phyloP scores from a whole-genome alignment of 2,888 invertebrate species.

The Rhamphomyia laevipes region DNA sequence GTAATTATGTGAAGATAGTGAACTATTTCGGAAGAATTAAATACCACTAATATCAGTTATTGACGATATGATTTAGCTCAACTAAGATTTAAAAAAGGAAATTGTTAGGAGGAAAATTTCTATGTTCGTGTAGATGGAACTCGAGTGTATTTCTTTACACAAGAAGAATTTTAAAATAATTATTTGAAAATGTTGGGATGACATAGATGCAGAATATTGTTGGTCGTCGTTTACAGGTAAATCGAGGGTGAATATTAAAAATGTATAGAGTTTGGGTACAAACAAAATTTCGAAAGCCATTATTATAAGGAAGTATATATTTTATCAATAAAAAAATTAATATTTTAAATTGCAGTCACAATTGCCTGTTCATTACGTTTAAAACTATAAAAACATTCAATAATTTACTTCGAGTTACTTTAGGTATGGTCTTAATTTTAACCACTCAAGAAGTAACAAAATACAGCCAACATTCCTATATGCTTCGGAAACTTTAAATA shows the following conservation, averaged over 20 bases:
- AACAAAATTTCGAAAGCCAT: slow-evolving; percentile 78
- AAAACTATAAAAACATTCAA: too few relatives aligned
- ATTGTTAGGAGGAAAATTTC: slow-evolving; percentile 85
- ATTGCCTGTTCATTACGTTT: too few relatives aligned
- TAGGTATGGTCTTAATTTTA: too few relatives aligned
- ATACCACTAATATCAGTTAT: too few relatives aligned
- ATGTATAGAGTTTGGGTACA: slow-evolving; percentile 99
- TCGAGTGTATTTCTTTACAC: slow-evolving; percentile 88
- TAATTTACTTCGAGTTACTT: too few relatives aligned
- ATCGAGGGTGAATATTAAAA: slow-evolving; percentile 82
- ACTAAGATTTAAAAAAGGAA: slow-evolving; percentile 82
- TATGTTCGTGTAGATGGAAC: slow-evolving; percentile 97
- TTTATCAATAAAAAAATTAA: too few relatives aligned
- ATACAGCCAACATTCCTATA: too few relatives aligned
- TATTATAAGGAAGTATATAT: neutral
- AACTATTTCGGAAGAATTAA: too few relatives aligned
- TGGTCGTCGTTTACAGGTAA: slow-evolving; percentile 89
- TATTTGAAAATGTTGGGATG: slow-evolving; percentile 61
- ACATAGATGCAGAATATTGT: slow-evolving; percentile 72
- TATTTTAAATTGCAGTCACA: too few relatives aligned
- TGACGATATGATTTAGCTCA: slow-evolving; percentile 94
- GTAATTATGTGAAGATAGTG: too few relatives aligned
- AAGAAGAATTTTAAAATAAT: slow-evolving; percentile 68
- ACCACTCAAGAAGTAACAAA: too few relatives aligned
- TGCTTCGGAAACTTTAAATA: too few relatives aligned